A percentile compares a stretch with the other conserved stretches of the same genome.
These are phyloP conservation scores for Lepidothrix coronata DNA, from an alignment of 2,113 vertebrate genomes.

Conservation along the genomic window DNA sequence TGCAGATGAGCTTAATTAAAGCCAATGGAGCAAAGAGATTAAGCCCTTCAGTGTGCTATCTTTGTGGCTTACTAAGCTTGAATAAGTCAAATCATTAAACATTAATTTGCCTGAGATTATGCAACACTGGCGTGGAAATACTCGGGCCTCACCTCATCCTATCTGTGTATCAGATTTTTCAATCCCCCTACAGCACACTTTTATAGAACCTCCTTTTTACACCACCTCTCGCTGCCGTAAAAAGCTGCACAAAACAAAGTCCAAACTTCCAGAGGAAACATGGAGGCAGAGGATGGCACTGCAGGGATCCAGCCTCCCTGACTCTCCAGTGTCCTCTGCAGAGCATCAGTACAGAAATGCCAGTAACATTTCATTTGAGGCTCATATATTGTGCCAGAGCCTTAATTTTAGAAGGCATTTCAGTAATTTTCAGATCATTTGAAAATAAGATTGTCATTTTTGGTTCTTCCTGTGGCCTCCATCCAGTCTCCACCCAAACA, in stretches of 20 bases:
- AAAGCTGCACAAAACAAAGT: neutral
- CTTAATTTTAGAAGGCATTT: neutral
- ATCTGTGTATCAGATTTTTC: neutral
- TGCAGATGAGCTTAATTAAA: constrained; percentile 72
- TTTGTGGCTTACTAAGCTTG: constrained; percentile 9
- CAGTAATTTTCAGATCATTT: neutral
- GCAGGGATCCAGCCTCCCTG: neutral
- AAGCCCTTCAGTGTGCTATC: constrained; percentile 47
- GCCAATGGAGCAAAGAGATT: constrained; percentile 58
- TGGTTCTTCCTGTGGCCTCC: neutral
- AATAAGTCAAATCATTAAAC: constrained; percentile 54
- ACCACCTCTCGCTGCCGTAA: neutral
- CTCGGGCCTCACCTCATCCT: neutral
- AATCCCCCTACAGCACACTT: neutral
- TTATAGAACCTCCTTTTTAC: neutral
- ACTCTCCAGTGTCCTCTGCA: neutral
- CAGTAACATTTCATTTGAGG: neutral
- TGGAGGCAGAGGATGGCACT: neutral
- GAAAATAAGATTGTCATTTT: neutral
- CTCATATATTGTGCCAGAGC: neutral
- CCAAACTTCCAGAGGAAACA: neutral
- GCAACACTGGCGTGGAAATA: neutral
- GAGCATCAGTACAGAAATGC: neutral
- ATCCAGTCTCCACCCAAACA: neutral
- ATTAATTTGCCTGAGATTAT: constrained; percentile 13